Conservation (phyloP, 2,113 vertebrate species). For the Pongo abelii region DNA sequence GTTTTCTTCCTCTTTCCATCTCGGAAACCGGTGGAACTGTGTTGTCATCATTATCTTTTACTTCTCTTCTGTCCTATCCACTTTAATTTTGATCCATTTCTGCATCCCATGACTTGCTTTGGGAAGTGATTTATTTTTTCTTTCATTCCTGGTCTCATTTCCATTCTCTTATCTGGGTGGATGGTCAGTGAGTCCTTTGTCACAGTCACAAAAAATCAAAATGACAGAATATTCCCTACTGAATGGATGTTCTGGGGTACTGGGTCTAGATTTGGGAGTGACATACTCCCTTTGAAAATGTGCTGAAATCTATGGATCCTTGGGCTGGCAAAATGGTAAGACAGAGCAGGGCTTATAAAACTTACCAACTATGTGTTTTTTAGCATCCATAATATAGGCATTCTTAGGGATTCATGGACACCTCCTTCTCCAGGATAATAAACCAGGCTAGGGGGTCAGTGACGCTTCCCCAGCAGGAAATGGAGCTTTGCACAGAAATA, state of each 20-base stretch:
- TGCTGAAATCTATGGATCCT: not conserved
- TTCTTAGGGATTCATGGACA: not conserved
- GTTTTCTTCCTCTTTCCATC: not conserved
- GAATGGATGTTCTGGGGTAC: not conserved
- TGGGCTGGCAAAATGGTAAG: not conserved
- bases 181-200: not conserved
- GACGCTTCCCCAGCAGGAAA: not conserved
- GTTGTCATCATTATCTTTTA: not conserved
- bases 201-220: not conserved
- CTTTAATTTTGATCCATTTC: not conserved
- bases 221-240: not conserved
- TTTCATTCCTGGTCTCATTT: not conserved
- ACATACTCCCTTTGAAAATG: not conserved
- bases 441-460: not conserved
- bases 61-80: not conserved
- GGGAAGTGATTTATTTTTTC: not conserved
- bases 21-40: not conserved
- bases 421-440: not conserved
- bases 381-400: not conserved
- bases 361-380: not conserved
- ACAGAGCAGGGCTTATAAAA: not conserved
- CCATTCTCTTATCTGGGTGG: fast-evolving
- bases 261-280: not conserved
- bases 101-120: not conserved
- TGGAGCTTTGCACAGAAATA: not conserved